Evolutionary conservation across 2,797 vertebrate genomes (phyloP).

Genomic region (Novumbra hubbsi): DNA sequence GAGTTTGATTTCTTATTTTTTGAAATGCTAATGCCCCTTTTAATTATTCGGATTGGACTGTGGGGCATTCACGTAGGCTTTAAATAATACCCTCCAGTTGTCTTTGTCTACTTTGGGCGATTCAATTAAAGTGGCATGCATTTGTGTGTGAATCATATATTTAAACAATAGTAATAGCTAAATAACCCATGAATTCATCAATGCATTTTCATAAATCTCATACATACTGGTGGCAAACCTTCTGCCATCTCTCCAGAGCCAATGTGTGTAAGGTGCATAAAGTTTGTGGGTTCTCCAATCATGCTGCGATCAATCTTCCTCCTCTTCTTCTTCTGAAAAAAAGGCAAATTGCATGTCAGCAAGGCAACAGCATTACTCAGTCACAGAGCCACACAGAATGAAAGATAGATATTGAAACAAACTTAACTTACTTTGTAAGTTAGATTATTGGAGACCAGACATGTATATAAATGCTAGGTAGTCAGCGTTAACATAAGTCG

Average conservation of each 20-base stretch:
- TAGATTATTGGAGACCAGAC: no score
- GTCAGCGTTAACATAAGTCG: no score
- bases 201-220: not conserved
- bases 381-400: not conserved
- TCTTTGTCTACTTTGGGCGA: no score
- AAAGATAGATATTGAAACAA: no score
- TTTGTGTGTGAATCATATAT: not conserved
- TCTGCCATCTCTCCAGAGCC: conserved; percentile 88
- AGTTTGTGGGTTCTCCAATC: conserved; percentile 93
- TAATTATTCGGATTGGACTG: no score
- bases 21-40: no score
- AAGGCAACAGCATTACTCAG: not conserved
- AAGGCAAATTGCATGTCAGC: not conserved
- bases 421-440: no score
- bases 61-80: no score
- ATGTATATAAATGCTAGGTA: no score
- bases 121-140: not conserved
- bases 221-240: conserved; percentile 80
- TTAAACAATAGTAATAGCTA: not conserved
- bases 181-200: no score
- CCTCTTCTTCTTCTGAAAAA: conserved; percentile 76
- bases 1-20: no score
- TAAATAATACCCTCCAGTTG: no score
- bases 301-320: conserved; percentile 86
- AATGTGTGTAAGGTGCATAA: conserved; percentile 89